These are phyloP conservation scores for Xestia xanthographa DNA, from an alignment of 2,888 invertebrate species.

Conservation along the genomic window DNA sequence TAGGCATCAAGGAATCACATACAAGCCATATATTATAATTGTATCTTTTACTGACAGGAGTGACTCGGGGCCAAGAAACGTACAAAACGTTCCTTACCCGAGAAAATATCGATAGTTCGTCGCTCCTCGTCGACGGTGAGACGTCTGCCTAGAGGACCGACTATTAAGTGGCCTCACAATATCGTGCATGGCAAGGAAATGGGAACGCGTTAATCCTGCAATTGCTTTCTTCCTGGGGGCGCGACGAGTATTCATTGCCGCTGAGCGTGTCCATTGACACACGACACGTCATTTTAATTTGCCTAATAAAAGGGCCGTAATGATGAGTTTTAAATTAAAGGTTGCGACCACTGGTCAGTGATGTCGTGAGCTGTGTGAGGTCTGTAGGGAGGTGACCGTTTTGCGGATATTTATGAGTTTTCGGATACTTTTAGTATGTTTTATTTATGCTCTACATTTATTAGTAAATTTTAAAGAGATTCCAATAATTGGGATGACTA, in stretches of 20 bases:
- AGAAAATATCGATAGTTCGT: not conserved
- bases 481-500: too few species aligned
- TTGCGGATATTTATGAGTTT: conserved; percentile 34
- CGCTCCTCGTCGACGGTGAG: not conserved
- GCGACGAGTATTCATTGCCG: conserved; percentile 58
- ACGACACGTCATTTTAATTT: conserved; percentile 33
- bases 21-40: too few species aligned
- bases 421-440: not conserved
- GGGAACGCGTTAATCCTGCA: conserved; percentile 72
- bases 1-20: too few species aligned
- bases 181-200: conserved; percentile 63
- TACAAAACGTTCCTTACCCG: too few species aligned
- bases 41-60: too few species aligned
- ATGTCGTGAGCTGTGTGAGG: not conserved
- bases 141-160: not conserved
- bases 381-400: conserved; percentile 31
- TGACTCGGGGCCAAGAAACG: too few species aligned
- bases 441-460: not conserved
- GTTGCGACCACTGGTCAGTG: conserved; percentile 8
- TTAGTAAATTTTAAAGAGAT: not conserved
- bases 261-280: conserved; percentile 58
- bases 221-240: conserved; percentile 75
- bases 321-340: conserved; percentile 31
- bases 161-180: conserved; percentile 36
- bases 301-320: conserved; percentile 22